Conservation (phyloP, 2,888 invertebrate species). For the Tachina fera region DNA sequence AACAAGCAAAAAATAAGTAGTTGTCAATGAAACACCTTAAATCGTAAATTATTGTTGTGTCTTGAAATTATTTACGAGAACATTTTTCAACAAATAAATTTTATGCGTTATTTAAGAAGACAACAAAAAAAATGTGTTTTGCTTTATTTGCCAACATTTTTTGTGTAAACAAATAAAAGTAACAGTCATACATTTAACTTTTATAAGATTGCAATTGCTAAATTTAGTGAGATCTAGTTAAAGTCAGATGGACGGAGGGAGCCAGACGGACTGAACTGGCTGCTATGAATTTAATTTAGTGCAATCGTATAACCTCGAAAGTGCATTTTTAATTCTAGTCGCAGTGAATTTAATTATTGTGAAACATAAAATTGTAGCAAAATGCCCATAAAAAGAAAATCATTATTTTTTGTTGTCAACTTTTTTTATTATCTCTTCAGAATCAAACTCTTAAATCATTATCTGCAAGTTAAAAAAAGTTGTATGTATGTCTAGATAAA, state of each 20-base stretch:
- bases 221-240: slow-evolving; percentile 14
- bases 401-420: no score
- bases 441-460: no score
- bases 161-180: not conserved
- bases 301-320: not conserved
- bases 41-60: slow-evolving; percentile 5
- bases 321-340: not conserved
- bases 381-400: not conserved
- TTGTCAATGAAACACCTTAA: slow-evolving; percentile 45
- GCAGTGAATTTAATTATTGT: not conserved
- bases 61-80: slow-evolving; percentile 8
- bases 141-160: not conserved
- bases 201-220: slow-evolving; percentile 9
- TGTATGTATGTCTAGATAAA: no score
- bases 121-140: slow-evolving; percentile 2
- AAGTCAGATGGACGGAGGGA: not conserved
- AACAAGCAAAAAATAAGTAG: not conserved
- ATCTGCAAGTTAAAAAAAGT: no score
- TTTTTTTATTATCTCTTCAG: no score
- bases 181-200: not conserved
- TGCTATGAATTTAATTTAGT: not conserved
- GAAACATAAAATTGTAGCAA: not conserved
- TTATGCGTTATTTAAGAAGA: slow-evolving; percentile 30
- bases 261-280: not conserved
- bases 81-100: slow-evolving; percentile 16